Evolutionary conservation across 2,888 invertebrate species (phyloP), one percentile per base, ranked within the genome.

Genomic region (Endotricha flammealis): DNA sequence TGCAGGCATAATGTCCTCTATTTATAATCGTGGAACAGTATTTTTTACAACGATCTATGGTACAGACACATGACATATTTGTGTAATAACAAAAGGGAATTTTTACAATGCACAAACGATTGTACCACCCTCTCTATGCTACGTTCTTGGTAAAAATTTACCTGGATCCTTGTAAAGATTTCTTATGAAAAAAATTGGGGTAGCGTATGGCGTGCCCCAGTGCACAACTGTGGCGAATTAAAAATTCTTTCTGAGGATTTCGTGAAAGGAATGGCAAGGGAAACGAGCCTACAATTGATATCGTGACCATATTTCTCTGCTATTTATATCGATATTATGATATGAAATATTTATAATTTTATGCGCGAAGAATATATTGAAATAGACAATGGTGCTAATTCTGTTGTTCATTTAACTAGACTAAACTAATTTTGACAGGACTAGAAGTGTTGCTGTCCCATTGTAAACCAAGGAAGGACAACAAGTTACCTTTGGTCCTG

Each of bases 81-180:
- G 29, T 29, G 14, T 33, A 17, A 29, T 28, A 6, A 29, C 29
- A 29, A 35, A 29, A 28, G 12, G 9, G 22, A 12, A 5, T n/a
- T 12, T 29, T 10, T 22, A 29, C 35, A 35, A 35, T 23, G 14
- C 29, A 35, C 27, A 8, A 27, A 10, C 13, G 35, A 29, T 35
- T 35, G 35, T 35, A 12, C 20, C 29, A 12, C 20, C 22, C 22
- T 14, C 29, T 4, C 13, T n/a, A 12, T 34, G 17, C 22, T 11
- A 11, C 11, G n/a, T 35, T 35, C 35, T 2, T 2, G 6, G 33
- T 16, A 23, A 35, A 10, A 22, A 22, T 35, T 29, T 29, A 35
- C 35, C 35, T 29, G 35, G 12, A 13, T 12, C 4, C 3, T 1
- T 31, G 12, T 22, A 20, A 27, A 10, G 12, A 10, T n/a, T 6